Percentiles rank a stretch among this genome's conserved stretches.
Evolutionary conservation across 2,888 invertebrate genomes (phyloP).

Genomic region (Cataglyphis livida): DNA sequence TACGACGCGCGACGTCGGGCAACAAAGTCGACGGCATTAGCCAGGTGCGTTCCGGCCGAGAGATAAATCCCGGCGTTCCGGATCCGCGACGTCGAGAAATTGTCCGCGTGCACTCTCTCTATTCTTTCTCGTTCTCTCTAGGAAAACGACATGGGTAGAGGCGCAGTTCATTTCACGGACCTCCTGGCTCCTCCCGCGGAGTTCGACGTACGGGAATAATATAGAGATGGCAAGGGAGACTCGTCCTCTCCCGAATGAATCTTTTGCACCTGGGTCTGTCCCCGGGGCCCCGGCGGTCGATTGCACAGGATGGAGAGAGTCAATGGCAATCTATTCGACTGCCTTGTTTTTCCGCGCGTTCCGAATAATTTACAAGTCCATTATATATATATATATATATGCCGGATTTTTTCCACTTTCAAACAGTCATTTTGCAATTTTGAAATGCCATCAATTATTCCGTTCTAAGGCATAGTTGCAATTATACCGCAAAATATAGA

Average conservation of each 20-base stretch:
- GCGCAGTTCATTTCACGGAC: conserved; percentile 64
- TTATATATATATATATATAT: conserved; percentile 64
- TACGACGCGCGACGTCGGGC: conserved; percentile 31
- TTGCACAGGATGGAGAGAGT: conserved; percentile 29
- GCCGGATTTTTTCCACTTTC: conserved; percentile 68
- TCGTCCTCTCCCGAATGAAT: conserved; percentile 53
- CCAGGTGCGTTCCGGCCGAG: conserved; percentile 65
- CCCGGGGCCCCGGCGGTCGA: conserved; percentile 53
- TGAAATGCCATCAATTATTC: conserved; percentile 59
- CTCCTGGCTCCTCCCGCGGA: conserved; percentile 41
- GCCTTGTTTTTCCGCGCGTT: conserved; percentile 47
- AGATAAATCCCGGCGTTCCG: conserved; percentile 66
- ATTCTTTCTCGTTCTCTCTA: conserved; percentile 18
- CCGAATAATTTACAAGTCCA: conserved; percentile 78
- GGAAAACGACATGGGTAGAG: conserved; percentile 37
- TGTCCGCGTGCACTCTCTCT: conserved; percentile 31
- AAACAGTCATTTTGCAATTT: conserved; percentile 62
- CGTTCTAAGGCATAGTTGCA: conserved; percentile 14
- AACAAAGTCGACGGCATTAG: conserved; percentile 68
- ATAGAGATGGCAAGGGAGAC: conserved; percentile 55
- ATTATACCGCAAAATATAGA: background rate
- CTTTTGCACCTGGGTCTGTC: conserved; percentile 69
- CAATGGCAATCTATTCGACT: conserved; percentile 65
- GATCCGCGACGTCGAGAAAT: conserved; percentile 51
- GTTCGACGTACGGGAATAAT: conserved; percentile 67